These are phyloP conservation scores for Oncorhynchus masou DNA, from an alignment of 2,113 vertebrate genomes.

Conservation along the genomic window DNA sequence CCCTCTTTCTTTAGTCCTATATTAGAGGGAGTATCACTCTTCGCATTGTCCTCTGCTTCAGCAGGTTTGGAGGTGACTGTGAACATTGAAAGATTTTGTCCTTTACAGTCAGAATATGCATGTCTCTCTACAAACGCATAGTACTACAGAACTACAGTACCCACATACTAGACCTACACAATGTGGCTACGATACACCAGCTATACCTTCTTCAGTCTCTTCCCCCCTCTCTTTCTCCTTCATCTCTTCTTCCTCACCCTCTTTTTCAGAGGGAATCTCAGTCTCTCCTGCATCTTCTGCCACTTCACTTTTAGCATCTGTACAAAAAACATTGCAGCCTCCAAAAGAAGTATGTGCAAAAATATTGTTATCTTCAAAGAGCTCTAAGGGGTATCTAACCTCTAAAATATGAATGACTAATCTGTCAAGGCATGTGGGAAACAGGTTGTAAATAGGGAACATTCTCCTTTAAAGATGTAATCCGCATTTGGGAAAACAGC, in stretches of 20 bases:
- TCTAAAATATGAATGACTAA: neutral
- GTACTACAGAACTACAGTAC: neutral
- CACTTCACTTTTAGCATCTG: neutral
- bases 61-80: neutral
- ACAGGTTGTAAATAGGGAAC: too few relatives aligned
- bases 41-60: neutral
- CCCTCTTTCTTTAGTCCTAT: neutral
- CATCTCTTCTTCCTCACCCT: neutral
- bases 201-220: neutral
- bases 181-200: too few relatives aligned
- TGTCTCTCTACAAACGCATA: neutral
- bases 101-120: neutral
- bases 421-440: too few relatives aligned
- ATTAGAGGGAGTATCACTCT: neutral
- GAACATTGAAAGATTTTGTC: neutral
- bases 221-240: neutral
- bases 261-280: constrained; percentile 39
- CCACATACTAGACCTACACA: neutral
- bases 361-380: too few relatives aligned
- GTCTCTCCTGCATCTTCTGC: neutral
- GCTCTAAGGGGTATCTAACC: too few relatives aligned
- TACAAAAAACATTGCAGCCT: too few relatives aligned
- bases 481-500: too few relatives aligned
- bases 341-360: too few relatives aligned
- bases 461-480: too few relatives aligned